Evolutionary conservation across 2,888 invertebrate genomes (phyloP), one percentile per base, ranked within the genome.

Genomic region (Chironomus riparius): DNA sequence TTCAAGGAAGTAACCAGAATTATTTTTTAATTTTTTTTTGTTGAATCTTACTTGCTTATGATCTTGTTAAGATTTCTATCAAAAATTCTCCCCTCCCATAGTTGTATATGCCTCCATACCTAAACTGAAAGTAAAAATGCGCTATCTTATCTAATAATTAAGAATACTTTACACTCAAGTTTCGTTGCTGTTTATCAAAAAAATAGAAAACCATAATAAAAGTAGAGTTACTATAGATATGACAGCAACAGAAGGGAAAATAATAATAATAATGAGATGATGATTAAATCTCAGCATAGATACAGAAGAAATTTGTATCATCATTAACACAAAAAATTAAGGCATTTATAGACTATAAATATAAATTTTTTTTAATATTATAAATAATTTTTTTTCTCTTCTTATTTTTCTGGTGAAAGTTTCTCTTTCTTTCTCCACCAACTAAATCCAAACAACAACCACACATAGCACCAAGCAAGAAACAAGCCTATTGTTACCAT

Each of bases 301-400:
- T 15, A 18, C n/a, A 56, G 56, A 56, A 56, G 18, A 56, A 56
- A 38, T 56, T 4, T n/a, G n/a, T 65, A 65, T 65, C 65, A 65
- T 65, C 65, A 65, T 65, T 65, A 65, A 65, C 65, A 65, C n/a
- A n/a, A n/a, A n/a, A 65, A 65, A 65, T 65, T 65, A 65, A 65
- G 65, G 65, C 65, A 65, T 65, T 65, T 65, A 65, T 65, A 65
- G 65, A 15, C 24, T 65, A 13, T 65, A 56, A 18, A 56, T 56
- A 56, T 56, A 56, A 56, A 56, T 18, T 15, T 15, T 56, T 56
- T 56, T 56, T 6, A 15, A 15, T n/a, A n/a, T n/a, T n/a, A 50
- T 18, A 21, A 22, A 50, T 7, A 24, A 3, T 22, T 65, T 65
- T 65, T 65, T 65, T 65, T 24, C 13, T 1, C 62, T 62, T 62